Evolutionary conservation across 2,888 invertebrate genomes (phyloP).

Genomic region (Anoplius nigerrimus): DNA sequence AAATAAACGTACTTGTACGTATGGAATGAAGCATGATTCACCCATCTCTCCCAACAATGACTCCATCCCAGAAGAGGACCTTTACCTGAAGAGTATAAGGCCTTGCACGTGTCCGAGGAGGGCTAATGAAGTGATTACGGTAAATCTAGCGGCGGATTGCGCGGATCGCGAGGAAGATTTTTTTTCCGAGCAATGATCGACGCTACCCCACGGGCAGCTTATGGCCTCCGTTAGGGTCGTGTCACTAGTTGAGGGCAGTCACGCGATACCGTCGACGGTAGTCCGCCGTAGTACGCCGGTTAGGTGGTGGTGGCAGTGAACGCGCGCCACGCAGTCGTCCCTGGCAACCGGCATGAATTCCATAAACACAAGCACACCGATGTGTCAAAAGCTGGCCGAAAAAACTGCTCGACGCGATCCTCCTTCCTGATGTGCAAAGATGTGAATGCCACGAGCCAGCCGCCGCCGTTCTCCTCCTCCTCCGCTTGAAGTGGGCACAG

Average conservation of each 20-base stretch:
- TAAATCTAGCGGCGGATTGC: no score
- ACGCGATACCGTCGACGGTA: conserved; percentile 50
- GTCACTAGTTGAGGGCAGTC: conserved; percentile 8
- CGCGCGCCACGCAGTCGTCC: conserved; percentile 49
- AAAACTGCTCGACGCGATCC: conserved; percentile 50
- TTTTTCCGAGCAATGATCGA: no score
- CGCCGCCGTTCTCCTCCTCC: conserved; percentile 27
- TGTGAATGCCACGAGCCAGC: conserved; percentile 55
- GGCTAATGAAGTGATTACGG: no score
- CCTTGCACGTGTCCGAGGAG: no score
- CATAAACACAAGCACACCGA: conserved; percentile 64
- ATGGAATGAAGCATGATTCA: no score
- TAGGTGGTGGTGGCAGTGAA: conserved; percentile 41
- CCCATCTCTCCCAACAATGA: no score
- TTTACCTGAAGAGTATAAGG: no score
- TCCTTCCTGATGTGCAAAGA: conserved; percentile 60
- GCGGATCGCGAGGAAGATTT: no score
- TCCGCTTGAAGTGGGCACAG: conserved; percentile 32
- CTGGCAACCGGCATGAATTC: conserved; percentile 60
- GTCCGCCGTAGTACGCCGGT: no score
- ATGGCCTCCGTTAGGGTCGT: no score
- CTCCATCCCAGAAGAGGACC: no score
- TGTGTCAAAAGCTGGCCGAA: conserved; percentile 60
- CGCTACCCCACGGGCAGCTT: no score
- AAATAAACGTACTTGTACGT: conserved; percentile 38